Percentiles rank a stretch among this genome's conserved stretches.
Conservation (phyloP, 2,113 vertebrate species). For the Mastomys natalensis region DNA sequence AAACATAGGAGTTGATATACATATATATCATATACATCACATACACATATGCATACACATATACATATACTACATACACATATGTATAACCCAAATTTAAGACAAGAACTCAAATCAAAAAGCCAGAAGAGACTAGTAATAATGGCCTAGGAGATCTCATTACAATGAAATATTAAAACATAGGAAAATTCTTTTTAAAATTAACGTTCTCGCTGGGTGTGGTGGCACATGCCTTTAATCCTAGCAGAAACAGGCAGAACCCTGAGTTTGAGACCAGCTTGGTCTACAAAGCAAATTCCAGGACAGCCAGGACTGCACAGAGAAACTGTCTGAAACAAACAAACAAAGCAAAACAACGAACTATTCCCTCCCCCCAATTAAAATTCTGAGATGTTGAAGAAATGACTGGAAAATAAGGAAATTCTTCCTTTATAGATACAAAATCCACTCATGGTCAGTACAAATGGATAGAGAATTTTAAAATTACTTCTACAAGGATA, state of each 20-base stretch:
- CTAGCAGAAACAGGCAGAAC: background rate
- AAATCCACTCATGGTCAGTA: slow-evolving; percentile 26
- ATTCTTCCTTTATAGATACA: background rate
- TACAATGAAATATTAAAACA: slow-evolving; percentile 42
- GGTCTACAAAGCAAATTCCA: background rate
- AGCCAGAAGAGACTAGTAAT: slow-evolving; percentile 7
- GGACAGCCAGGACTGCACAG: background rate
- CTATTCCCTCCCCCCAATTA: background rate
- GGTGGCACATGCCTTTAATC: background rate
- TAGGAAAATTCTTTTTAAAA: slow-evolving; percentile 53
- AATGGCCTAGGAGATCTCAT: background rate
- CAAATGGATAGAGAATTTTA: slow-evolving; percentile 53
- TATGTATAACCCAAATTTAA: slow-evolving; percentile 44
- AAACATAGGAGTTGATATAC: slow-evolving; percentile 6
- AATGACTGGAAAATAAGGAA: background rate
- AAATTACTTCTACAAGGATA: slow-evolving; percentile 60
- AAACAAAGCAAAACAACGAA: no score
- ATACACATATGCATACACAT: background rate
- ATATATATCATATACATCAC: no score
- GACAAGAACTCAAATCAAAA: slow-evolving; percentile 24
- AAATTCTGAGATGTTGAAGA: slow-evolving; percentile 32
- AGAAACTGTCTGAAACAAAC: background rate
- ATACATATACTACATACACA: background rate
- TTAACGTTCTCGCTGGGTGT: background rate
- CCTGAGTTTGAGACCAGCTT: background rate